Evolutionary conservation across 1,140 invertebrate genomes (phyloP), one percentile per base, ranked within the genome.

Genomic region (Asbolus verrucosus): DNA sequence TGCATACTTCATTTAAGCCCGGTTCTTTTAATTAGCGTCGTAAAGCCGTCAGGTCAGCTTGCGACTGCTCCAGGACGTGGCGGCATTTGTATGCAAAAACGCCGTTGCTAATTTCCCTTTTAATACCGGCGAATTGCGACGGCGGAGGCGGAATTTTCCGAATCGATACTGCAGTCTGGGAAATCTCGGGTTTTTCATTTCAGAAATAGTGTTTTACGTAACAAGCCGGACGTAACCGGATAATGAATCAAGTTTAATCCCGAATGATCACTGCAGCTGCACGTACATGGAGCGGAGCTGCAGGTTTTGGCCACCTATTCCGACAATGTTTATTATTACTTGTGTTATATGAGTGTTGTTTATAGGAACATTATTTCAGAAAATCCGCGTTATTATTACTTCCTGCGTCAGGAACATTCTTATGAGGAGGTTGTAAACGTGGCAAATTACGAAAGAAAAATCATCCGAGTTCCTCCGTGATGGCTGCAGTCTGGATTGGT

Each of bases 11-110:
- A 14, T 14, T 41, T 41, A 3, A 41, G 16, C 1, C 15, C 15
- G n/a, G 14, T 13, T 41, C 15, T 41, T 41, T 41, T 41, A 41
- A 41, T 41, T 41, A 41, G 16, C 14, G 39, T 41, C 39, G 39
- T 41, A 41, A 41, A 41, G 39, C 14, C 15, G 39, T 41, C 39
- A 6, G 2, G 39, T 13, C 15, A 14, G 39, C 13, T 41, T 41
- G 39, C 15, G 39, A 41, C 39, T n/a, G 15, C 39, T 41, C 15
- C 15, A 13, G 11, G 15, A 41, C 24, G 24, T 27, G 24, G 3
- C 39, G 15, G 39, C 39, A 16, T 16, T 16, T 1, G 14, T 14
- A 41, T 41, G 39, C 39, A 41, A 41, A 41, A 27, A 27, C 24
- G 24, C 8, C 3, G 3, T 15, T 6, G 15, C 13, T 0, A 41